Conservation (phyloP, 2,113 vertebrate species). For the Epinephelus moara region DNA sequence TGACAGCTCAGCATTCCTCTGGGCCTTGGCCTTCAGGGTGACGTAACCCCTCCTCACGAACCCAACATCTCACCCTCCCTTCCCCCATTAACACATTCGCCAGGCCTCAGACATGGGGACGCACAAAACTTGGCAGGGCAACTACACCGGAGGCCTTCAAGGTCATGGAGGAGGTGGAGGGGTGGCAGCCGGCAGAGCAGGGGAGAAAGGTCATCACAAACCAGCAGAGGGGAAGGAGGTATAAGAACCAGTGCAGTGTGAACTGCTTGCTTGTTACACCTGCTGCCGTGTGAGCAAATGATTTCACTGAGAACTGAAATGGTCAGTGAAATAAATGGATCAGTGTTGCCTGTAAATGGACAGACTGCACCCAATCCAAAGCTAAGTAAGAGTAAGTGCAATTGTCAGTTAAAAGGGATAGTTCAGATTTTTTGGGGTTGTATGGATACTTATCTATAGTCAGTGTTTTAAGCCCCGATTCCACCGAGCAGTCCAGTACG, state of each 20-base stretch:
- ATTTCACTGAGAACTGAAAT: not conserved
- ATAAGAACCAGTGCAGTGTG: not conserved
- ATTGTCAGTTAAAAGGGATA: too few relatives aligned
- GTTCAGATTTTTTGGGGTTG: too few relatives aligned
- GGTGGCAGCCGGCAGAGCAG: not conserved
- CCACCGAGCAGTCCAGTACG: too few relatives aligned
- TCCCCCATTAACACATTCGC: constrained; percentile 23
- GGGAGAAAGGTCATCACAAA: too few relatives aligned
- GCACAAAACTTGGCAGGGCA: constrained; percentile 13
- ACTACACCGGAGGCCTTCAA: not conserved
- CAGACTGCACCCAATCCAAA: not conserved
- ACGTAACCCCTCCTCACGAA: constrained; percentile 51
- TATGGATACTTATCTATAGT: too few relatives aligned
- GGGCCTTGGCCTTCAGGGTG: constrained; percentile 35
- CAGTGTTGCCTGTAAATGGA: not conserved
- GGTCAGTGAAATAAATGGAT: too few relatives aligned
- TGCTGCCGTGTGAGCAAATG: not conserved
- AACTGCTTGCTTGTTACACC: not conserved
- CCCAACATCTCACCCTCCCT: constrained; percentile 33
- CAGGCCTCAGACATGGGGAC: not conserved
- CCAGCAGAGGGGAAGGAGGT: not conserved
- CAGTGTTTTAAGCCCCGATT: too few relatives aligned
- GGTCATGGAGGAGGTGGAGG: not conserved
- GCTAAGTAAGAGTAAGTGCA: not conserved
- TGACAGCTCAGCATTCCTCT: constrained; percentile 69